Evolutionary conservation across 2,797 vertebrate species (phyloP).

Genomic region (Argyrosomus regius): DNA sequence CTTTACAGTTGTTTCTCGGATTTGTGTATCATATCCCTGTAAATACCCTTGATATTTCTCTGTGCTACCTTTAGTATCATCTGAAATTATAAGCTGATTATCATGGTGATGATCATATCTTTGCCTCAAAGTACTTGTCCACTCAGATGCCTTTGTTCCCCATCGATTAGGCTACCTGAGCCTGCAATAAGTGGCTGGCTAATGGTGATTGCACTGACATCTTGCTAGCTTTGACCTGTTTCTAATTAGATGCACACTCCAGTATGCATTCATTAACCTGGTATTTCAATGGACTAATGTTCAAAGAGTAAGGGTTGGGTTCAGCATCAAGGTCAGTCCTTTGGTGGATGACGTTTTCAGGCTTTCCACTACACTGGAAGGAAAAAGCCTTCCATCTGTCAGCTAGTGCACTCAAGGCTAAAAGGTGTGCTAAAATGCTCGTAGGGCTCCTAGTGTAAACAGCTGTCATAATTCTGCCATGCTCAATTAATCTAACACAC

Average conservation of each 20-base stretch:
- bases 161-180: slow-evolving; percentile 64
- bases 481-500: slow-evolving; percentile 85
- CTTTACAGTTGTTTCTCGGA: slow-evolving; percentile 27
- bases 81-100: slow-evolving; percentile 58
- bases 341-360: slow-evolving; percentile 78
- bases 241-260: slow-evolving; percentile 74
- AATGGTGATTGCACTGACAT: slow-evolving; percentile 66
- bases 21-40: slow-evolving; percentile 42
- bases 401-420: slow-evolving; percentile 82
- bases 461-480: slow-evolving; percentile 88
- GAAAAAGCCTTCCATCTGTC: slow-evolving; percentile 84
- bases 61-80: slow-evolving; percentile 27
- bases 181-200: slow-evolving; percentile 60
- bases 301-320: slow-evolving; percentile 74
- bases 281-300: slow-evolving; percentile 73
- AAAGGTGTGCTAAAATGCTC: slow-evolving; percentile 85
- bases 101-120: slow-evolving; percentile 45
- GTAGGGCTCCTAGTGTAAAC: slow-evolving; percentile 84
- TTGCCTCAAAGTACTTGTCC: slow-evolving; percentile 25
- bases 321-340: slow-evolving; percentile 79
- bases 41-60: slow-evolving; percentile 52
- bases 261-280: slow-evolving; percentile 73
- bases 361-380: slow-evolving; percentile 77
- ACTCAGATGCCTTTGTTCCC: slow-evolving; percentile 57
- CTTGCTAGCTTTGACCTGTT: slow-evolving; percentile 67